A percentile compares a stretch with the other conserved stretches of the same genome.
Evolutionary conservation across 2,888 invertebrate genomes (phyloP).

Genomic region (Apodemia mormo): DNA sequence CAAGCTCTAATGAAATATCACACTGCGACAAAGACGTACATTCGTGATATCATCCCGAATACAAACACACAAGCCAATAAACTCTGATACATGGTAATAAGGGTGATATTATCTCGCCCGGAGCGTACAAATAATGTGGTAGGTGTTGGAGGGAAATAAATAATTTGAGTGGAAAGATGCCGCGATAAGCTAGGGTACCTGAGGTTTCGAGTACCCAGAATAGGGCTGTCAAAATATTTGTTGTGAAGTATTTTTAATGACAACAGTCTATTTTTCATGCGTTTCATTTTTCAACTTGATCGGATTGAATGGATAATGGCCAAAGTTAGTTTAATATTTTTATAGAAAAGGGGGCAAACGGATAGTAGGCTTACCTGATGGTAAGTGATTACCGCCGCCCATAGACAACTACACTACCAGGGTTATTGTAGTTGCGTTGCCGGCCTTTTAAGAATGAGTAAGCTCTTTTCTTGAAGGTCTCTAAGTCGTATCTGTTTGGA

Average conservation of each 20-base stretch:
- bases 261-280: neutral
- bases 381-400: too few species aligned
- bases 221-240: constrained; percentile 47
- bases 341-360: too few species aligned
- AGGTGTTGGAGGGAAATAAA: constrained; percentile 55
- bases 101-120: constrained; percentile 29
- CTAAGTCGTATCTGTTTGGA: too few species aligned
- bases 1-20: constrained; percentile 67
- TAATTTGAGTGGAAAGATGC: constrained; percentile 62
- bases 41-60: constrained; percentile 35
- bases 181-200: constrained; percentile 63
- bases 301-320: too few species aligned
- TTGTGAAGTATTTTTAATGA: neutral
- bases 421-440: too few species aligned
- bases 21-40: constrained; percentile 52
- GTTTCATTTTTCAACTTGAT: too few species aligned
- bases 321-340: too few species aligned
- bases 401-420: too few species aligned
- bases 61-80: constrained; percentile 19
- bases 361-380: too few species aligned
- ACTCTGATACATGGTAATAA: constrained; percentile 31
- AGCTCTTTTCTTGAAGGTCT: too few species aligned
- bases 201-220: constrained; percentile 45
- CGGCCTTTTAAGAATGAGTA: too few species aligned
- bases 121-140: constrained; percentile 34